Evolutionary conservation across 2,888 invertebrate species (phyloP).

Genomic region (Leptopilina syphax): DNA sequence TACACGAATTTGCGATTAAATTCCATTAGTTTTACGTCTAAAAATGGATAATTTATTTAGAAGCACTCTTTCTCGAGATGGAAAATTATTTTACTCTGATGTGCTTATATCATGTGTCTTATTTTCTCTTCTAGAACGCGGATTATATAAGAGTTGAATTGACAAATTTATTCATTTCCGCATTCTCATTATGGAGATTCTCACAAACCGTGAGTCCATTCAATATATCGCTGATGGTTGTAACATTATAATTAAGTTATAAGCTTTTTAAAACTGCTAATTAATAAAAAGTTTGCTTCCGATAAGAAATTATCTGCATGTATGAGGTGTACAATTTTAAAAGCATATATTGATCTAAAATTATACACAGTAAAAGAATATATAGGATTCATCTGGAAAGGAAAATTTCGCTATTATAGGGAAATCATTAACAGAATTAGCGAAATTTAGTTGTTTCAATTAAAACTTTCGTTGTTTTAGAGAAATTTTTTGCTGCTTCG

Average conservation of each 20-base stretch:
- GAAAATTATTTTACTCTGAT: no score
- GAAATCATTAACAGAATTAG: no score
- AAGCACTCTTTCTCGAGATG: no score
- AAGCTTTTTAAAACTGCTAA: not conserved
- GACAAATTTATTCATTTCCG: constrained; percentile 16
- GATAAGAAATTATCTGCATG: not conserved
- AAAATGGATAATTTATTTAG: no score
- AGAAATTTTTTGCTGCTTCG: no score
- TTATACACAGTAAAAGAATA: no score
- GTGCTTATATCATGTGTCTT: not conserved
- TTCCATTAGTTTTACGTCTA: no score
- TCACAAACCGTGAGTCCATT: not conserved
- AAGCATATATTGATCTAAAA: not conserved
- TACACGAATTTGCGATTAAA: no score
- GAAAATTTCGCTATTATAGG: no score
- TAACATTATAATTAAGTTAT: not conserved
- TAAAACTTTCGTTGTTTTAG: no score
- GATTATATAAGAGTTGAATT: not conserved
- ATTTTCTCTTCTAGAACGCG: not conserved
- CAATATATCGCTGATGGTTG: not conserved
- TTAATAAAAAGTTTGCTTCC: not conserved
- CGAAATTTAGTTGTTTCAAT: no score
- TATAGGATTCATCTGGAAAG: no score
- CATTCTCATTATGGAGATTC: not conserved
- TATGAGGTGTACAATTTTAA: not conserved